A percentile compares a stretch with the other conserved stretches of the same genome.
Evolutionary conservation across 2,797 vertebrate genomes (phyloP).

Genomic region (Malacoraja senta): DNA sequence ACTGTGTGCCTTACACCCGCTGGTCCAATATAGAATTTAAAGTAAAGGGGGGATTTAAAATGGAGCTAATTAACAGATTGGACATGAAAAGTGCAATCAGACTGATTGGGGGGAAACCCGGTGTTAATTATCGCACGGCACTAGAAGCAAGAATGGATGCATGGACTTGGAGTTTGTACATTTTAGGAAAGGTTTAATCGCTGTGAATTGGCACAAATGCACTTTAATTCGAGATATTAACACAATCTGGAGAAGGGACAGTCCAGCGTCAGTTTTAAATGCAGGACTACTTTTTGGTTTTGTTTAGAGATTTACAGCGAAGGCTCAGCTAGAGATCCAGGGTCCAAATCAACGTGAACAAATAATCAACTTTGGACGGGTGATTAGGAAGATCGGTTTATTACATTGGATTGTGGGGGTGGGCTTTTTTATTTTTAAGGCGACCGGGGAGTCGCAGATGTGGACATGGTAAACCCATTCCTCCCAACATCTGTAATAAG

Average conservation of each 20-base stretch:
- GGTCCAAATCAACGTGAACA: background rate
- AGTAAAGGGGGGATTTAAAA: background rate
- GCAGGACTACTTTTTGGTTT: background rate
- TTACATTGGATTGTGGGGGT: background rate
- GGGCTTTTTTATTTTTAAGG: background rate
- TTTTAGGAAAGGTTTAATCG: background rate
- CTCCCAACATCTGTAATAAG: too few species aligned
- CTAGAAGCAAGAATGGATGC: background rate
- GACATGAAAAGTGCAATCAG: background rate
- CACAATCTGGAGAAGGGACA: background rate
- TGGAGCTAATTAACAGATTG: background rate
- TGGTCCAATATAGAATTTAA: background rate
- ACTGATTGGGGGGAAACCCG: too few species aligned
- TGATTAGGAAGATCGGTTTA: background rate
- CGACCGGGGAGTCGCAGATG: background rate
- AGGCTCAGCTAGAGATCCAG: too few species aligned
- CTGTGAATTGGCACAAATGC: constrained; percentile 55
- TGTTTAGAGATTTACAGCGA: background rate
- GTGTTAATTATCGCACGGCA: background rate
- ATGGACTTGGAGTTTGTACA: background rate
- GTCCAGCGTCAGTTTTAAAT: background rate
- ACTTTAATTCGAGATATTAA: constrained; percentile 48
- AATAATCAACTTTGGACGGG: background rate
- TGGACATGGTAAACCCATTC: too few species aligned
- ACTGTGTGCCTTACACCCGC: background rate